Percentiles rank a stretch among this genome's conserved stretches.
These are phyloP conservation scores for Bungarus multicinctus DNA, from an alignment of 2,113 vertebrate genomes.

Conservation along the genomic window DNA sequence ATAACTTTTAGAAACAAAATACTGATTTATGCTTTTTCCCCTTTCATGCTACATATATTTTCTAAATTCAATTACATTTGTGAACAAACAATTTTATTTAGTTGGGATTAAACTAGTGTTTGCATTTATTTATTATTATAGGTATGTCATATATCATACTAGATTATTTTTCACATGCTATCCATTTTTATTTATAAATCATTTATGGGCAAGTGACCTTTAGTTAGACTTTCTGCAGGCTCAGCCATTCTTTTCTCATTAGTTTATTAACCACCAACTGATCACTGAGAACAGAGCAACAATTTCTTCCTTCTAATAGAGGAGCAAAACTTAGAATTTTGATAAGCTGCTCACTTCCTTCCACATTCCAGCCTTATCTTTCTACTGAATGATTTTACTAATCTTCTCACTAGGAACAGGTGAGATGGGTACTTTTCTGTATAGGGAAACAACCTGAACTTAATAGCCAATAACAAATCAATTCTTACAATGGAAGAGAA, in stretches of 20 bases:
- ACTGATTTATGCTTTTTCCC: not conserved
- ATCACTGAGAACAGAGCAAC: not conserved
- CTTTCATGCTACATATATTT: not conserved
- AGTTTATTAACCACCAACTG: not conserved
- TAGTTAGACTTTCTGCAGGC: not conserved
- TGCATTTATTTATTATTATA: not conserved
- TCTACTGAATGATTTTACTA: not conserved
- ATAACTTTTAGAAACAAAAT: not conserved
- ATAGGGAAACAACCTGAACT: not conserved
- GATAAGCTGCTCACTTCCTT: not conserved
- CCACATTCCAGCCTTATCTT: not conserved
- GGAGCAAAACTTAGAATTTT: not conserved
- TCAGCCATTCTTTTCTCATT: not conserved
- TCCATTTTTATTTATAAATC: not conserved
- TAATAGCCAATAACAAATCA: not conserved
- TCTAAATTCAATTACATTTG: not conserved
- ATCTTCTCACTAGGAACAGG: not conserved
- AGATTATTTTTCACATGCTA: not conserved
- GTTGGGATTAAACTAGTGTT: not conserved
- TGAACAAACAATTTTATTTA: not conserved
- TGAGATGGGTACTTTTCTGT: not conserved
- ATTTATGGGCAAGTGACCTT: not conserved
- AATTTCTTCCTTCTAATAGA: not conserved
- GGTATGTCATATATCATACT: not conserved
- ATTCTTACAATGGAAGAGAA: not conserved